These are phyloP conservation scores for Pelmatolapia mariae DNA, from an alignment of 2,113 vertebrate species.

Conservation along the genomic window DNA sequence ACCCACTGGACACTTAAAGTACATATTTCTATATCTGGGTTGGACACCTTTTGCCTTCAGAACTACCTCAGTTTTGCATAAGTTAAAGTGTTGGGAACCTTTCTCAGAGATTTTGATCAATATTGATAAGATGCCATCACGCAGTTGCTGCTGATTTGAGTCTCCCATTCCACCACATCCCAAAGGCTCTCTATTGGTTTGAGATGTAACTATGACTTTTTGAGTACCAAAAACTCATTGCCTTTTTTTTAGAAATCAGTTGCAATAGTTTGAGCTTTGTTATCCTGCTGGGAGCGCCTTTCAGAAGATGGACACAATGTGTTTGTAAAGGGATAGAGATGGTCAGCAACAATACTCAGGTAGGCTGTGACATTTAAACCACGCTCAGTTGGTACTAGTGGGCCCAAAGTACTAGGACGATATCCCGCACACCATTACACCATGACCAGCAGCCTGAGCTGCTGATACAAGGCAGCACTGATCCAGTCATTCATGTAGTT, in stretches of 20 bases:
- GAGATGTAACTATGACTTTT: neutral
- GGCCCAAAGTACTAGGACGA: accelerated
- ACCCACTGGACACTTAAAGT: neutral
- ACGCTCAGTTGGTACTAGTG: neutral
- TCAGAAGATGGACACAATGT: neutral
- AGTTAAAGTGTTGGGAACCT: neutral
- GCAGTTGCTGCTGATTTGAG: neutral
- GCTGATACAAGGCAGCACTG: neutral
- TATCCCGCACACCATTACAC: neutral
- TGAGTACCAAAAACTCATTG: neutral
- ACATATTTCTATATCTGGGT: neutral
- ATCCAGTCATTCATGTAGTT: neutral
- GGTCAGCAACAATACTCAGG: neutral
- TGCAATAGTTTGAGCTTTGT: neutral
- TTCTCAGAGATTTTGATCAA: neutral
- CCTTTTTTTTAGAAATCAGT: neutral
- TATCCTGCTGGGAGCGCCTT: neutral
- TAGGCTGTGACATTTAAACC: neutral
- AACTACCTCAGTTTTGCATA: neutral
- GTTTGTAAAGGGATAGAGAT: neutral
- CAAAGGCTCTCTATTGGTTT: neutral
- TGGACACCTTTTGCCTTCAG: neutral
- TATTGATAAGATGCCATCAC: neutral
- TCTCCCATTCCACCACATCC: neutral
- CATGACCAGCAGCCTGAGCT: neutral